Percentiles rank a stretch among this genome's conserved stretches.
Evolutionary conservation across 2,797 vertebrate species (phyloP).

Genomic region (Lutjanus campechanus): DNA sequence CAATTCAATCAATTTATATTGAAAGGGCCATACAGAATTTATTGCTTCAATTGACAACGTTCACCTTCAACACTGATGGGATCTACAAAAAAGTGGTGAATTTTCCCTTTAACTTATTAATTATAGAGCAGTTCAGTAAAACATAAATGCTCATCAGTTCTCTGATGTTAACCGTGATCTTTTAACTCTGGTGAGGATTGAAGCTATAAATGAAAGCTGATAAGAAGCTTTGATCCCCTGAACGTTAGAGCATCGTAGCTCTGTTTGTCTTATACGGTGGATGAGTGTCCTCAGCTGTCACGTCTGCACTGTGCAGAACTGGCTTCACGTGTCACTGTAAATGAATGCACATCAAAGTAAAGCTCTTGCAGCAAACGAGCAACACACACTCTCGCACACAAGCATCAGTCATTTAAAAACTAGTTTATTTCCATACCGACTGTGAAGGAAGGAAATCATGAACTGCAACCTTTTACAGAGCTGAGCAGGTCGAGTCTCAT

Average conservation of each 20-base stretch:
- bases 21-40: too few relatives aligned
- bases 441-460: slow-evolving; percentile 25
- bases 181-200: background rate
- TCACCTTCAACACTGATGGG: too few relatives aligned
- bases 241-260: slow-evolving; percentile 16
- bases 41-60: too few relatives aligned
- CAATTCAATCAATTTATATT: background rate
- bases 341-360: slow-evolving; percentile 26
- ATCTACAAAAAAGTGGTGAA: too few relatives aligned
- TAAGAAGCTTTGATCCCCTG: slow-evolving; percentile 6
- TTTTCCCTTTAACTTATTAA: too few relatives aligned
- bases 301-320: background rate
- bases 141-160: too few relatives aligned
- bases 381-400: background rate
- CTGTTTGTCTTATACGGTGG: slow-evolving; percentile 4
- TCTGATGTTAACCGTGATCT: background rate
- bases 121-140: background rate
- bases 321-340: background rate
- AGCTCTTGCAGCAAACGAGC: slow-evolving; percentile 2
- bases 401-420: slow-evolving; percentile 59
- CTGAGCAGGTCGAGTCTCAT: slow-evolving; percentile 26
- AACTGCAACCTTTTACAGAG: slow-evolving; percentile 35
- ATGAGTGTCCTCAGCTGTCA: slow-evolving; percentile 26
- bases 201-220: slow-evolving; percentile 25
- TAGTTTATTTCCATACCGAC: slow-evolving; percentile 72